phyloP scores from a whole-genome alignment of 2,797 vertebrate genomes.

The Odontamblyopus lacepedii region DNA sequence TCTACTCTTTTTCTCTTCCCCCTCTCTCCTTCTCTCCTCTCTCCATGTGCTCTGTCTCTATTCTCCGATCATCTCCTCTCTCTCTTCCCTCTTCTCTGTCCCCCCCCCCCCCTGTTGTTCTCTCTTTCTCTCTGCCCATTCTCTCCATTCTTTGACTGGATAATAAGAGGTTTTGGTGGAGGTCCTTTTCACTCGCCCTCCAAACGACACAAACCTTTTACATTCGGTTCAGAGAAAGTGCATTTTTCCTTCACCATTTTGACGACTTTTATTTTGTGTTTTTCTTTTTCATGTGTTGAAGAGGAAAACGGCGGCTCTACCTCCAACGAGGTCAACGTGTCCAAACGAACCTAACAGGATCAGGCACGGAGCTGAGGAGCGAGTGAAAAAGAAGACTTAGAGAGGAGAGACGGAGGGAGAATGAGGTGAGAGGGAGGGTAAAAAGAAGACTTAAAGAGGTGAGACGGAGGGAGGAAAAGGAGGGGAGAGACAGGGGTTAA shows the following conservation, averaged over 20 bases:
- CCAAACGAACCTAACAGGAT: slow-evolving; percentile 70
- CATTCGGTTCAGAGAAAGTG: slow-evolving; percentile 40
- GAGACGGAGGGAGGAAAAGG: not conserved
- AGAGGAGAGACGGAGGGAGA: no score
- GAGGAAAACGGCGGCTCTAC: slow-evolving; percentile 24
- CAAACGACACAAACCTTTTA: slow-evolving; percentile 34
- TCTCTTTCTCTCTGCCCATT: not conserved
- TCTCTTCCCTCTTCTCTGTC: no score
- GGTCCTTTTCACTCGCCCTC: slow-evolving; percentile 47
- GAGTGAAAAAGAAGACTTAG: no score
- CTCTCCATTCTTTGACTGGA: slow-evolving; percentile 14
- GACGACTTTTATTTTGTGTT: slow-evolving; percentile 34
- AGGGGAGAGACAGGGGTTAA: no score
- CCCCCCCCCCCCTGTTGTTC: not conserved
- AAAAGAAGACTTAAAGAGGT: no score
- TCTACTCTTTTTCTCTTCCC: no score
- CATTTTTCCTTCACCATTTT: slow-evolving; percentile 39
- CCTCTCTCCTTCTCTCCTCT: no score
- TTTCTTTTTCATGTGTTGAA: slow-evolving; percentile 44
- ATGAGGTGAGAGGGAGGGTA: no score
- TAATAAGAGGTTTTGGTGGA: slow-evolving; percentile 41
- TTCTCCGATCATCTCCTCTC: no score
- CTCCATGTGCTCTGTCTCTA: no score
- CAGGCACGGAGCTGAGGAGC: slow-evolving; percentile 70
- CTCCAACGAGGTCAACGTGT: slow-evolving; percentile 47